Evolutionary conservation across 2,113 vertebrate species (phyloP), one percentile per base, ranked within the genome.

Genomic region (Nesoenas mayeri): DNA sequence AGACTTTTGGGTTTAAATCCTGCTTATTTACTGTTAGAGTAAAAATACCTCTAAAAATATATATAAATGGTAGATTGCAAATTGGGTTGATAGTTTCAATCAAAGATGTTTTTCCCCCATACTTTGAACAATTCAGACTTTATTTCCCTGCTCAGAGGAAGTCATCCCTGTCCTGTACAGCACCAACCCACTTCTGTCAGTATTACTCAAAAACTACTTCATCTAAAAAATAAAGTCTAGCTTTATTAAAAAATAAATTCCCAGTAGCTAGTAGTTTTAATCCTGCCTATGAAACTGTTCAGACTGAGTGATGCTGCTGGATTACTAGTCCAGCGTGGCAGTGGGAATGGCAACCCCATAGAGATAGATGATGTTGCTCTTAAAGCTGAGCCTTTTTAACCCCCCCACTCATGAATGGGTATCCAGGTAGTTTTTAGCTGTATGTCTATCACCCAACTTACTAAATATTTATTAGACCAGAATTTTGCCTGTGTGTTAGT

Each of bases 381-480:
- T 83, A 26, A 70, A 71, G 25, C 34, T 53, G 57, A 67, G 32
- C 17, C 88, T 71, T 78, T 74, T 56, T 79, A 86, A 64, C 12
- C 5, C 38, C 15, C 15, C 19, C 10, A 2, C 21, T 60, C 53
- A 6, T 34, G 48, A 60, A 44, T 40, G 54, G 5, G 13, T 71
- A 69, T 32, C 77, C 80, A 90, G 61, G 77, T 94, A 92, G 69
- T 74, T 67, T 48, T n/a, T 85, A 70, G 47, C 54, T 89, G 6
- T 65, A 32, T 67, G 31, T 79, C 64, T 89, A 50, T 82, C 86
- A 79, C 13, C 47, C 65, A 84, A 57, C 28, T 92, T 83, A 22
- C 64, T 78, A 65, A 87, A 85, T 93, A 87, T 92, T 94, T 95
- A 61, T 81, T 79, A 81, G 56, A 70, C 61, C 66, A 83, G n/a